Percentiles rank a stretch among this genome's conserved stretches.
These are phyloP conservation scores for Barypeithes pellucidus DNA, from an alignment of 2,888 invertebrate genomes.

Conservation along the genomic window DNA sequence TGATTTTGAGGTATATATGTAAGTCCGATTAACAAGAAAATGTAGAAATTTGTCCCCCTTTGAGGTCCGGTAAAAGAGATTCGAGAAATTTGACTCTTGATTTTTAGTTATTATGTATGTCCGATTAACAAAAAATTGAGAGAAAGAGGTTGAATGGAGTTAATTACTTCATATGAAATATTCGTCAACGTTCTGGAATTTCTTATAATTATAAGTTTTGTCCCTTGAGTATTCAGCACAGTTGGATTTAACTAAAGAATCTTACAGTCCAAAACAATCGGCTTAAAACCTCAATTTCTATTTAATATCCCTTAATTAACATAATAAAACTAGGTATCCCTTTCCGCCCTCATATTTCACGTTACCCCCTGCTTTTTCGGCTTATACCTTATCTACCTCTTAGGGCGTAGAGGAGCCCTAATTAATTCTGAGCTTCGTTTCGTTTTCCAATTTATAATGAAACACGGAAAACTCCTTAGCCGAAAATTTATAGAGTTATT, in stretches of 20 bases:
- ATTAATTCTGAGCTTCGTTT: conserved; percentile 53
- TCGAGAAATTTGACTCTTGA: no score
- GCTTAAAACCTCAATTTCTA: conserved; percentile 32
- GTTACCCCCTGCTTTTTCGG: conserved; percentile 41
- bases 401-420: conserved; percentile 47
- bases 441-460: conserved; percentile 54
- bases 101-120: no score
- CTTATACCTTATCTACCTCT: conserved; percentile 51
- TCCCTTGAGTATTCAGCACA: no score
- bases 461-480: conserved; percentile 56
- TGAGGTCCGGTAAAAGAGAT: no score
- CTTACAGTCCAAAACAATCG: background rate
- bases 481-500: conserved; percentile 54
- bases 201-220: no score
- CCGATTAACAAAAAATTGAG: no score
- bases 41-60: no score
- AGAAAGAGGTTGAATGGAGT: no score
- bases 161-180: no score
- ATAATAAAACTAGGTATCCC: conserved; percentile 45
- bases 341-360: conserved; percentile 45
- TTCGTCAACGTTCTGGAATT: no score
- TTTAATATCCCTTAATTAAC: conserved; percentile 44
- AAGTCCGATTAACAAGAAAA: no score
- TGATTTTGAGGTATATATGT: no score
- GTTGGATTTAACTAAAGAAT: background rate